phyloP scores from a whole-genome alignment of 2,888 invertebrate genomes.

The Parnassius mnemosyne region DNA sequence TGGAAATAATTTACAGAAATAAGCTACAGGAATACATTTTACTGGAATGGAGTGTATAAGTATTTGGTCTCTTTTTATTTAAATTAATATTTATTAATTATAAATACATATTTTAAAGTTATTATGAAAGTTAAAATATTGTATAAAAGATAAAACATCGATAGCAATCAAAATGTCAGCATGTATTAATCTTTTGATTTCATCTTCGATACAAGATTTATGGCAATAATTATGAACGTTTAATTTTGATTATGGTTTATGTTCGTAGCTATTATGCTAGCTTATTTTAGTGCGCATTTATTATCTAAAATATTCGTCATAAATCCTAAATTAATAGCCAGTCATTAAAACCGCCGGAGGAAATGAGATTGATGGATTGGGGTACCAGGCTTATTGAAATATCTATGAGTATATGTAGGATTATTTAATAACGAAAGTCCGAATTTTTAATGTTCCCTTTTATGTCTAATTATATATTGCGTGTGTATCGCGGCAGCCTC shows the following conservation, averaged over 20 bases:
- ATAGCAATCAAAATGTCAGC: neutral
- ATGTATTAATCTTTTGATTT: neutral
- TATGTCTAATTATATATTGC: too few relatives aligned
- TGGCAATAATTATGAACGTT: constrained; percentile 10
- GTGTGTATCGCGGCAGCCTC: too few relatives aligned
- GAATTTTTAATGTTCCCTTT: too few relatives aligned
- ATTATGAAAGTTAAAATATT: too few relatives aligned
- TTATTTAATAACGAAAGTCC: neutral
- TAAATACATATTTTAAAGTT: too few relatives aligned
- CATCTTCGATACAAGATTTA: constrained; percentile 8
- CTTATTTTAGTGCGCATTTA: constrained; percentile 4
- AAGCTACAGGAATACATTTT: too few relatives aligned
- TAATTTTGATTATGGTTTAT: constrained; percentile 21
- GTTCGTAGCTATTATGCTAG: constrained; percentile 5
- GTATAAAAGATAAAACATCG: neutral
- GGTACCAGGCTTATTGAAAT: neutral
- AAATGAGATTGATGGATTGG: constrained; percentile 11
- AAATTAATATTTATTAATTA: too few relatives aligned
- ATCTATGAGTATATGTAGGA: too few relatives aligned
- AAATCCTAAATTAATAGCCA: constrained; percentile 23
- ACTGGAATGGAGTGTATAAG: too few relatives aligned
- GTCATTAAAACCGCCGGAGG: constrained; percentile 20
- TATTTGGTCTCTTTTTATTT: too few relatives aligned
- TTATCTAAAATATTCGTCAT: constrained; percentile 8
- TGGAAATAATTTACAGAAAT: too few relatives aligned